Evolutionary conservation across 1,140 invertebrate genomes (phyloP).

Genomic region (Dinoponera quadriceps): DNA sequence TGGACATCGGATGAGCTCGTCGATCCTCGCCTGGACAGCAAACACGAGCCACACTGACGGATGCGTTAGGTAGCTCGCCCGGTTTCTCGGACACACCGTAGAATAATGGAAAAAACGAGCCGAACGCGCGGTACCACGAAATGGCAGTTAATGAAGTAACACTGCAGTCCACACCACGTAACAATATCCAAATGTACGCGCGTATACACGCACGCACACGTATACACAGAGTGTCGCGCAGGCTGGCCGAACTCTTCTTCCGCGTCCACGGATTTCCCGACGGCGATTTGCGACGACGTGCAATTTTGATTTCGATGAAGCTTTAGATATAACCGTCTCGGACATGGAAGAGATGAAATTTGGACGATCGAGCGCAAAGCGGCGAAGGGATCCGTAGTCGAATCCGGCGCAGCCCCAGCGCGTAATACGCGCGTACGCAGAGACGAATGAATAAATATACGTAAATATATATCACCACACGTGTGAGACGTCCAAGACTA

Average conservation of each 20-base stretch:
- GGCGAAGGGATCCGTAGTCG: not conserved
- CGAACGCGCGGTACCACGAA: constrained; percentile 65
- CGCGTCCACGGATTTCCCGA: constrained; percentile 15
- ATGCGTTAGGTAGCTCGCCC: constrained; percentile 37
- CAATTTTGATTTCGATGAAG: too few relatives aligned
- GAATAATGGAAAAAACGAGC: constrained; percentile 63
- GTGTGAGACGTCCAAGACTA: constrained; percentile 77
- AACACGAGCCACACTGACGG: constrained; percentile 57
- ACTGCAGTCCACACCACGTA: constrained; percentile 75
- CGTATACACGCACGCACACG: constrained; percentile 65
- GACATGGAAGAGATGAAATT: not conserved
- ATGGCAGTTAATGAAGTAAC: constrained; percentile 70
- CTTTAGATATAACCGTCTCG: too few relatives aligned
- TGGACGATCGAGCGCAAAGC: not conserved
- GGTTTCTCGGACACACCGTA: constrained; percentile 65
- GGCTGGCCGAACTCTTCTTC: constrained; percentile 19
- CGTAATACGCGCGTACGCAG: constrained; percentile 64
- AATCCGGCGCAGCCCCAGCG: constrained; percentile 34
- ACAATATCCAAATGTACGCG: constrained; percentile 72
- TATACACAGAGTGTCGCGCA: constrained; percentile 47
- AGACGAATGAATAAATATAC: constrained; percentile 61
- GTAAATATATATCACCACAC: constrained; percentile 66
- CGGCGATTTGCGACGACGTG: constrained; percentile 23
- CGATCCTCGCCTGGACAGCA: constrained; percentile 69
- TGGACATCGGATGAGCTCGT: constrained; percentile 51